A percentile compares a stretch with the other conserved stretches of the same genome.
Evolutionary conservation across 2,797 vertebrate species (phyloP).

Genomic region (Enteromius radiatus): DNA sequence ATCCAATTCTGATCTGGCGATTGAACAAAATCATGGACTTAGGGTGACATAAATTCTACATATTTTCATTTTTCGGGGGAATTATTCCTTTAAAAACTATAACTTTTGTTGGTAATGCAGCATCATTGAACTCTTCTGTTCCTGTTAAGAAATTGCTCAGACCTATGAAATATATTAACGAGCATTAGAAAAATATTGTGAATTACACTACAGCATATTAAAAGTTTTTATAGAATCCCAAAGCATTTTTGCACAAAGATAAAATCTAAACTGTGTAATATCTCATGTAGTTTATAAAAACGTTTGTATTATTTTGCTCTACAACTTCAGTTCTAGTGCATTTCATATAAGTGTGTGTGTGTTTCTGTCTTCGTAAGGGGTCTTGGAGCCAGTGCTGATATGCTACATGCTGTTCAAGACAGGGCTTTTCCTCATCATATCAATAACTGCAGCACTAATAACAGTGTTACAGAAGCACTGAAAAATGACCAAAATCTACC

Average conservation of each 20-base stretch:
- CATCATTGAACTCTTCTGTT: not conserved
- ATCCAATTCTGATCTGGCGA: not conserved
- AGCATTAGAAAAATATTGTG: not conserved
- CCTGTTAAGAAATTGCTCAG: not conserved
- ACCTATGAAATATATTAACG: not conserved
- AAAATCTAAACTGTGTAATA: not conserved
- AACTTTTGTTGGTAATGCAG: not conserved
- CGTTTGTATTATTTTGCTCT: not conserved
- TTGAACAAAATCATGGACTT: not conserved
- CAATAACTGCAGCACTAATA: slow-evolving; percentile 12
- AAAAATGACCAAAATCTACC: not conserved
- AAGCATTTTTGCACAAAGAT: not conserved
- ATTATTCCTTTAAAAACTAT: not conserved
- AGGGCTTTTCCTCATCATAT: slow-evolving; percentile 49
- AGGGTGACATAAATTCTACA: not conserved
- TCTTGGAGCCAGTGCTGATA: slow-evolving; percentile 25
- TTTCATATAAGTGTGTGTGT: not conserved
- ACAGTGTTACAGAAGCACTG: not conserved
- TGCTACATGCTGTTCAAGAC: slow-evolving; percentile 60
- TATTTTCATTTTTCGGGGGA: not conserved
- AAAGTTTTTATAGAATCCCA: not conserved
- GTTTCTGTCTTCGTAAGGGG: not conserved
- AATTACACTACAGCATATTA: not conserved
- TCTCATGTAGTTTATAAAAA: not conserved
- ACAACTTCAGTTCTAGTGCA: not conserved